Conservation (phyloP, 2,113 vertebrate genomes). For the Scortum barcoo region DNA sequence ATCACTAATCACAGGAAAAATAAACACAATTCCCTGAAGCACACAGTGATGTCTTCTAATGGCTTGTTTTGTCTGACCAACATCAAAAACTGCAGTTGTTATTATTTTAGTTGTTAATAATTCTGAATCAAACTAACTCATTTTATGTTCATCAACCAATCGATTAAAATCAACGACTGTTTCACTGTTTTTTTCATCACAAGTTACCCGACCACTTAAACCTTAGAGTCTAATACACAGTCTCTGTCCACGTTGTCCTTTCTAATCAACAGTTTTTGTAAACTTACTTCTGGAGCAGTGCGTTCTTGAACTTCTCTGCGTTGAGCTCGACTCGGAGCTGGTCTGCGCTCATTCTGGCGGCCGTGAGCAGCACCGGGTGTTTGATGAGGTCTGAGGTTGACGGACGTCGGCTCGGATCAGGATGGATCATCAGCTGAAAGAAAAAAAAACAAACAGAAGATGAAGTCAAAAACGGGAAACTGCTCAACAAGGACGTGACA, state of each 20-base stretch:
- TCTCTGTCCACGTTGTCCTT: too few relatives aligned
- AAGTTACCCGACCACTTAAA: not conserved
- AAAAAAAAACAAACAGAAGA: not conserved
- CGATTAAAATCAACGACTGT: too few relatives aligned
- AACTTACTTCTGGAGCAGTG: conserved; percentile 95
- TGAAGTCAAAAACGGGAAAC: not conserved
- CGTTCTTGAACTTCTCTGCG: conserved; percentile 98
- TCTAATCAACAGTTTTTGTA: too few relatives aligned
- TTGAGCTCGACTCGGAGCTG: conserved; percentile 97
- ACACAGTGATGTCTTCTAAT: too few relatives aligned
- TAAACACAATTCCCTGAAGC: too few relatives aligned
- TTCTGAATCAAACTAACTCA: too few relatives aligned
- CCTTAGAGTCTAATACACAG: not conserved
- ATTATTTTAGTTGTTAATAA: too few relatives aligned
- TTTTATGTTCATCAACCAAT: not conserved
- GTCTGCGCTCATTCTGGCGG: conserved; percentile 93
- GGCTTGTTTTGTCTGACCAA: too few relatives aligned
- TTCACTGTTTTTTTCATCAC: too few relatives aligned
- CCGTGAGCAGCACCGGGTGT: conserved; percentile 93
- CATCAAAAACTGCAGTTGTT: too few relatives aligned
- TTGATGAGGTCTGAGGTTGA: conserved; percentile 91
- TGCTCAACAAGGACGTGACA: not conserved
- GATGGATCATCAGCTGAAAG: conserved; percentile 93
- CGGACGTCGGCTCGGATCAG: conserved; percentile 91
- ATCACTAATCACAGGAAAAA: too few relatives aligned